A percentile compares a stretch with the other conserved stretches of the same genome.
phyloP scores from a whole-genome alignment of 2,888 invertebrate genomes.

The Lasioglossum marginatum region DNA sequence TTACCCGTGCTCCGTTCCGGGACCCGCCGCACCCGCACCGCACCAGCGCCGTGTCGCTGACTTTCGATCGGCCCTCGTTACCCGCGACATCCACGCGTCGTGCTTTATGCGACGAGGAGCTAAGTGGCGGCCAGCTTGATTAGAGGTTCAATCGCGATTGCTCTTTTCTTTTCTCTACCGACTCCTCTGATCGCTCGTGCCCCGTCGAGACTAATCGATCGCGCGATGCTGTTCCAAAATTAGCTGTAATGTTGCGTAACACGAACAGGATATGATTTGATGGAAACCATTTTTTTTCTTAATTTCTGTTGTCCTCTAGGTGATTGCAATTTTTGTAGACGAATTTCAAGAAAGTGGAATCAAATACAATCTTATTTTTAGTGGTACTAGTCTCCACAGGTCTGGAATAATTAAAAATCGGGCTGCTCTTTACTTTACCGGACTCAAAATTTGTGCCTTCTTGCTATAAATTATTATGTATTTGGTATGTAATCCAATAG shows the following conservation, averaged over 20 bases:
- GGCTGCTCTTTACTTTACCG: too few relatives aligned
- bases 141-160: conserved; percentile 40
- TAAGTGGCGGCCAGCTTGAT: conserved; percentile 56
- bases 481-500: too few relatives aligned
- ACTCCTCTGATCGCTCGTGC: not conserved
- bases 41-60: not conserved
- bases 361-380: too few relatives aligned
- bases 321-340: too few relatives aligned
- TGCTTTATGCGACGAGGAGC: conserved; percentile 42
- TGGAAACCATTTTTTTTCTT: not conserved
- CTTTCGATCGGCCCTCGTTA: conserved; percentile 45
- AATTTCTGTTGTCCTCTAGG: not conserved
- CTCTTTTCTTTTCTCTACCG: not conserved
- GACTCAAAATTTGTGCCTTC: too few relatives aligned
- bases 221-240: not conserved
- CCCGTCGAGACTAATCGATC: not conserved
- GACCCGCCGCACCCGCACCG: not conserved
- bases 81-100: conserved; percentile 35
- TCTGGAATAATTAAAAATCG: too few relatives aligned
- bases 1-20: conserved; percentile 57
- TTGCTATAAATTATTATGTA: too few relatives aligned
- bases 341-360: too few relatives aligned
- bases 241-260: not conserved
- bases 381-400: too few relatives aligned
- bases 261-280: not conserved